These are phyloP conservation scores for Machimus rusticus DNA, from an alignment of 2,888 invertebrate species.

Conservation along the genomic window DNA sequence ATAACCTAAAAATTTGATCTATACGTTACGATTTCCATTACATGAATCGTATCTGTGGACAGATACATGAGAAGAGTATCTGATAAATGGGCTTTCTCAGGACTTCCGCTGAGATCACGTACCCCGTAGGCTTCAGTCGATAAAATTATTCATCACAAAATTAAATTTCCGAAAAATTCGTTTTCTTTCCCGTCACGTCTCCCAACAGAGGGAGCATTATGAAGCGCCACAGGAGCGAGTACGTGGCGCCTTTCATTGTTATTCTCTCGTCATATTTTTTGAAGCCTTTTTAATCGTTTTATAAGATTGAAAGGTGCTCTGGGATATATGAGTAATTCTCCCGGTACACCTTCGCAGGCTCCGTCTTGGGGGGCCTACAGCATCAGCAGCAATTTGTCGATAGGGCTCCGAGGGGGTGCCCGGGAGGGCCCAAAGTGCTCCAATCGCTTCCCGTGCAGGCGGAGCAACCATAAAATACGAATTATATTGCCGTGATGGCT, in stretches of 20 bases:
- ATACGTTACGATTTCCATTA: not conserved
- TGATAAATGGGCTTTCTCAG: not conserved
- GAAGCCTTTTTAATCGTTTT: constrained; percentile 14
- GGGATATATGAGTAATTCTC: not conserved
- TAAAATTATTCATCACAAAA: not conserved
- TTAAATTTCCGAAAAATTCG: not conserved
- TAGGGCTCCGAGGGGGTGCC: not conserved
- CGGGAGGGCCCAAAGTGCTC: not conserved
- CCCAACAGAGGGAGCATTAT: not conserved
- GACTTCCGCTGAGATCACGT: not conserved
- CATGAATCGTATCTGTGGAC: not conserved
- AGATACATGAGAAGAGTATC: not conserved
- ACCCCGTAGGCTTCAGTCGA: not conserved
- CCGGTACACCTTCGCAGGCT: not conserved
- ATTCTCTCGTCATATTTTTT: not conserved
- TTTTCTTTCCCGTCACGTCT: not conserved
- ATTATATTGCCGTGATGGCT: not conserved
- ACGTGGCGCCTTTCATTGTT: not conserved
- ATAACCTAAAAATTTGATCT: not conserved
- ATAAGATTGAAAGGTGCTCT: constrained; percentile 10
- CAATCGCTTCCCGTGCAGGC: not conserved
- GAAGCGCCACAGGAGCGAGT: not conserved
- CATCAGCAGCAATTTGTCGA: not conserved
- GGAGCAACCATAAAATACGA: not conserved
- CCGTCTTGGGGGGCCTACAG: not conserved